Conservation (phyloP, 2,888 invertebrate species). For the Agonum fuliginosum region DNA sequence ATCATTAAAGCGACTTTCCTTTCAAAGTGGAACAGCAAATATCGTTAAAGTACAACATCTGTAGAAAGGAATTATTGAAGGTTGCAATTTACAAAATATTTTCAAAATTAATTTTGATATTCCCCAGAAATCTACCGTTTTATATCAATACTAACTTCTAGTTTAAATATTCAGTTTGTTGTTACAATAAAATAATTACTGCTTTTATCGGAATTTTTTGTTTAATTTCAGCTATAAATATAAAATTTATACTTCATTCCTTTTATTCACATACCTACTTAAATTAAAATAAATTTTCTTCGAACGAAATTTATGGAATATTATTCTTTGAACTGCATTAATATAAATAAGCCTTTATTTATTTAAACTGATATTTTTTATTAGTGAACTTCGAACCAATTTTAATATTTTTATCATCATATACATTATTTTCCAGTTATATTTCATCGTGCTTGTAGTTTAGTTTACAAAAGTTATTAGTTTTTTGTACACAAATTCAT, state of each 20-base stretch:
- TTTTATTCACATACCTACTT: not conserved
- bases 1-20: conserved; percentile 52
- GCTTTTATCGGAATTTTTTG: not conserved
- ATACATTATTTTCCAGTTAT: conserved; percentile 16
- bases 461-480: conserved; percentile 26
- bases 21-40: conserved; percentile 51
- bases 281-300: not conserved
- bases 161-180: not conserved
- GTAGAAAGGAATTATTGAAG: conserved; percentile 54
- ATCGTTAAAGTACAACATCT: conserved; percentile 41
- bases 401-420: not conserved
- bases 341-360: not conserved
- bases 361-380: not conserved
- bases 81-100: conserved; percentile 44
- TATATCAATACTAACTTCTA: conserved; percentile 24
- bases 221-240: conserved; percentile 19
- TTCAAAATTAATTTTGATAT: conserved; percentile 43
- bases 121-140: not conserved
- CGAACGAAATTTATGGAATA: too few relatives aligned
- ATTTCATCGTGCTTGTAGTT: not conserved
- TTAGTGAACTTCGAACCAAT: conserved; percentile 3
- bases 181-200: conserved; percentile 6
- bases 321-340: conserved; percentile 9
- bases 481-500: conserved; percentile 17
- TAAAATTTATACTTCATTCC: not conserved